Conservation (phyloP, 2,113 vertebrate genomes). For the Uropsilus gracilis region DNA sequence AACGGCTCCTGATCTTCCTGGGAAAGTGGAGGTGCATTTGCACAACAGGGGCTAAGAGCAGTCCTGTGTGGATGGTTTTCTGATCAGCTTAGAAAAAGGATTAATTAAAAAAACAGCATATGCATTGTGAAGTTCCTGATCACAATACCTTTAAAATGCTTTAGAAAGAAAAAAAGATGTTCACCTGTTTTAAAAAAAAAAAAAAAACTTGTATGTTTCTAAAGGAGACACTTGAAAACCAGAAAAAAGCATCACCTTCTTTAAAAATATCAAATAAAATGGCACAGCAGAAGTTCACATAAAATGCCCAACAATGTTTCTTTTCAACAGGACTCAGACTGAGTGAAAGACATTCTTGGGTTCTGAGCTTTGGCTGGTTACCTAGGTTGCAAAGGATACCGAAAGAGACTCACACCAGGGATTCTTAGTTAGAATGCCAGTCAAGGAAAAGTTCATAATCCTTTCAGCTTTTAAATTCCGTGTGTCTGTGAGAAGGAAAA, state of each 20-base stretch:
- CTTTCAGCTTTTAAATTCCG: constrained; percentile 63
- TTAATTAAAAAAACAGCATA: constrained; percentile 48
- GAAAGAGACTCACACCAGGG: constrained; percentile 68
- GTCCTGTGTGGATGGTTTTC: constrained; percentile 47
- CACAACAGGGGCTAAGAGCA: neutral
- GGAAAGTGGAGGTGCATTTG: neutral
- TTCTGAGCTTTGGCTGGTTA: constrained; percentile 74
- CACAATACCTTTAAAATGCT: constrained; percentile 43
- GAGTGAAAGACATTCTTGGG: constrained; percentile 68
- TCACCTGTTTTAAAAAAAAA: neutral
- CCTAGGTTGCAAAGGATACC: constrained; percentile 69
- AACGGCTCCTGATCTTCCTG: constrained; percentile 19
- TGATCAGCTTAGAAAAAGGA: constrained; percentile 55
- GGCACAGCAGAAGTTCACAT: constrained; percentile 56
- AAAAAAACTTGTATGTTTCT: neutral
- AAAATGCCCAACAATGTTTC: constrained; percentile 52
- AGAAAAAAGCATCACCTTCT: constrained; percentile 56
- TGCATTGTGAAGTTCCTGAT: constrained; percentile 62
- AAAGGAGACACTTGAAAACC: constrained; percentile 49
- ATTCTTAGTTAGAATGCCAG: constrained; percentile 65
- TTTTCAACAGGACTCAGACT: constrained; percentile 63
- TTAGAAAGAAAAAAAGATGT: constrained; percentile 45
- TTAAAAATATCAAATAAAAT: constrained; percentile 45
- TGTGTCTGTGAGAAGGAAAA: constrained; percentile 66
- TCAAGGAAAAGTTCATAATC: constrained; percentile 70